Evolutionary conservation across 2,797 vertebrate species (phyloP).

Genomic region (Nothura maculosa): DNA sequence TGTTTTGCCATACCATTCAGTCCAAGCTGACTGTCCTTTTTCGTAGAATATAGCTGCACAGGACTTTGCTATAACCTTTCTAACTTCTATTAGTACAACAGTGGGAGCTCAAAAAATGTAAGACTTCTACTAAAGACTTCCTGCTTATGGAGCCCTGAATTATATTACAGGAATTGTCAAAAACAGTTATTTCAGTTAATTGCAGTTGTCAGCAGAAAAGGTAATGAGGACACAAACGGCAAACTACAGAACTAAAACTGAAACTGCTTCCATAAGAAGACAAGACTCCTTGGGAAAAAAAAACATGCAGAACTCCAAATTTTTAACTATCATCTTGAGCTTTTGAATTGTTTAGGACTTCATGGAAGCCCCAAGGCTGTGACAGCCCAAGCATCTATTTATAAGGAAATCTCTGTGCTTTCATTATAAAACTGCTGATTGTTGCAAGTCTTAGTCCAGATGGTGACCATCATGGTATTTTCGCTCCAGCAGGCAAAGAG

Average conservation of each 20-base stretch:
- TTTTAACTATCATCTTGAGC: background rate
- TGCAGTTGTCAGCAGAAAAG: background rate
- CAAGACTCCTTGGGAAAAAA: background rate
- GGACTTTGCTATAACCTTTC: background rate
- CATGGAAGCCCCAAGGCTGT: background rate
- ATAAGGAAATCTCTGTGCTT: background rate
- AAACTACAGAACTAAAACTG: constrained; percentile 21
- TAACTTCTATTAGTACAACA: background rate
- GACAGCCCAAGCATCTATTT: background rate
- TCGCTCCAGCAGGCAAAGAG: constrained; percentile 46
- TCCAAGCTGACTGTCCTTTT: background rate
- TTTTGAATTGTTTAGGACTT: background rate
- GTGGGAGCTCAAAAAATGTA: background rate
- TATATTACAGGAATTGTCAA: background rate
- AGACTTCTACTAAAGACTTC: background rate
- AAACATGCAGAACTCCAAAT: background rate
- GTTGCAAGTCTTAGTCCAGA: constrained; percentile 52
- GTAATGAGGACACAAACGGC: background rate
- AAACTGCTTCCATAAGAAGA: background rate
- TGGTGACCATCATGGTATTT: constrained; percentile 56
- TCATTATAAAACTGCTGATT: constrained; percentile 22
- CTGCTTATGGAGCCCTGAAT: background rate
- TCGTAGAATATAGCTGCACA: background rate
- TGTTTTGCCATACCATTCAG: background rate
- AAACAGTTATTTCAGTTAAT: background rate